These are phyloP conservation scores for Acanthosepion esculentum DNA, from an alignment of 2,888 invertebrate species.

Conservation along the genomic window DNA sequence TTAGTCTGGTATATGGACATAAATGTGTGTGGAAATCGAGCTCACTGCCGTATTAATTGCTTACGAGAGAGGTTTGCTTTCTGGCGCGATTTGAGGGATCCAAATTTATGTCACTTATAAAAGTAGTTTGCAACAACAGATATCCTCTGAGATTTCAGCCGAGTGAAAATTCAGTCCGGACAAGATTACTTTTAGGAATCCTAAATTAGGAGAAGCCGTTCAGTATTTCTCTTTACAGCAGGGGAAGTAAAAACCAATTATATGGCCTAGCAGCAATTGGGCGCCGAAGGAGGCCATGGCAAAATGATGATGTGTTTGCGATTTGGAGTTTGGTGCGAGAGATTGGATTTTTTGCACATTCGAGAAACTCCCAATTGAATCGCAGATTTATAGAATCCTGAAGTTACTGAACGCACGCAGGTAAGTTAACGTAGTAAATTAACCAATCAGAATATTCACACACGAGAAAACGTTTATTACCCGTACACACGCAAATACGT, in stretches of 20 bases:
- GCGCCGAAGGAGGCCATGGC: not conserved
- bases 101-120: not conserved
- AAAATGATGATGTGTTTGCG: not conserved
- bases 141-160: not conserved
- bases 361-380: not conserved
- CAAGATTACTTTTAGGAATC: not conserved
- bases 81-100: not conserved
- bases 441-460: not conserved
- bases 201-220: not conserved
- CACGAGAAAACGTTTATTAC: no score
- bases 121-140: not conserved
- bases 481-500: not conserved
- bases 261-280: not conserved
- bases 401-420: not conserved
- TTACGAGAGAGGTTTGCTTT: not conserved
- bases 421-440: not conserved
- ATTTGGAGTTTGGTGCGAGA: not conserved
- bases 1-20: no score
- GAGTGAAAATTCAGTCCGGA: not conserved
- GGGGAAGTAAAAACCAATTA: not conserved
- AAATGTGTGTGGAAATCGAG: no score
- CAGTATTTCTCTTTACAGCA: not conserved
- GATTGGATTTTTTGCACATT: not conserved
- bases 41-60: not conserved
- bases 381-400: not conserved